Conservation (phyloP, 2,797 vertebrate species). For the Gallinago stenura region DNA sequence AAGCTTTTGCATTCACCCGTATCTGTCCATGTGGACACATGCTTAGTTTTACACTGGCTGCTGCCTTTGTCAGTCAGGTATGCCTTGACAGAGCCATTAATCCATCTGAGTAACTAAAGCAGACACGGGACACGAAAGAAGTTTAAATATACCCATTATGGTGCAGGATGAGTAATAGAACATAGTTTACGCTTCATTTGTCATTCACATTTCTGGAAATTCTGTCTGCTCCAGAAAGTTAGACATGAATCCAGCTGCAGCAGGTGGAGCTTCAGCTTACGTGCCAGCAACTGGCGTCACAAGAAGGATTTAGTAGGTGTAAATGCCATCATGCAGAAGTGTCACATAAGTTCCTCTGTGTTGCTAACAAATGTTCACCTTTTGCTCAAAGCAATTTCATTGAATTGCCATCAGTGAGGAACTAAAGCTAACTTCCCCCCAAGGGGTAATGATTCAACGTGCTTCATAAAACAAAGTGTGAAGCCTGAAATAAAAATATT, state of each 20-base stretch:
- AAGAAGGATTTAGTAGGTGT: not conserved
- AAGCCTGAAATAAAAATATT: constrained; percentile 42
- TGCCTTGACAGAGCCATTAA: not conserved
- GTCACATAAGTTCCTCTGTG: not conserved
- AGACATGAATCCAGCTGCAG: constrained; percentile 30
- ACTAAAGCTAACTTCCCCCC: not conserved
- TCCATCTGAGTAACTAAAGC: not conserved
- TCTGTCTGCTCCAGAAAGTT: constrained; percentile 1
- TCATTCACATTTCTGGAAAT: constrained; percentile 40
- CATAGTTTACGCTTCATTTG: not conserved
- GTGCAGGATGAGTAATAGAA: constrained; percentile 17
- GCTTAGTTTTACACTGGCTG: not conserved
- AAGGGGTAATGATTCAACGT: not conserved
- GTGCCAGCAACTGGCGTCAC: rapidly evolving
- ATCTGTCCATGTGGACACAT: not conserved
- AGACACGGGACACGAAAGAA: not conserved
- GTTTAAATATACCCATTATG: not conserved
- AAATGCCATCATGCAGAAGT: not conserved
- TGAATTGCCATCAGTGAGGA: constrained; percentile 5
- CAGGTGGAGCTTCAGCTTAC: not conserved
- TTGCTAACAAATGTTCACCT: constrained; percentile 20
- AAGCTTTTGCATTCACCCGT: not conserved
- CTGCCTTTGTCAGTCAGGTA: not conserved
- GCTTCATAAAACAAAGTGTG: constrained; percentile 33
- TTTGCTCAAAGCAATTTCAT: constrained; percentile 16